These are phyloP conservation scores for Saguinus midas DNA, from an alignment of 2,113 vertebrate genomes.

Conservation along the genomic window DNA sequence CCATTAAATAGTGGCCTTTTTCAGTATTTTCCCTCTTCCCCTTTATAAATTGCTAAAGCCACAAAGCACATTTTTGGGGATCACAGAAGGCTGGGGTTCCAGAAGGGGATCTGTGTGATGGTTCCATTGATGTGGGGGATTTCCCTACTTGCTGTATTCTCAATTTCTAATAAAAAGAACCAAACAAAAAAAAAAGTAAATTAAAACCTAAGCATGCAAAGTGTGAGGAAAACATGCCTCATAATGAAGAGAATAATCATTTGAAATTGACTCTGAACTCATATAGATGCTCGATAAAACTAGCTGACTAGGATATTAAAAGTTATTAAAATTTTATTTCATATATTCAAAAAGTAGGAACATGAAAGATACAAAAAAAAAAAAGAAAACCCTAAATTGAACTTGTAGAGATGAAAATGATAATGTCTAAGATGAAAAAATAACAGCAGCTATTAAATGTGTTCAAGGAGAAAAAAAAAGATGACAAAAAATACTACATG, in stretches of 20 bases:
- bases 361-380: background rate
- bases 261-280: background rate
- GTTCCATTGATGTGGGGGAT: slow-evolving; percentile 80
- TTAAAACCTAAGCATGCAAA: background rate
- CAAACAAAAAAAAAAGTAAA: slow-evolving; percentile 68
- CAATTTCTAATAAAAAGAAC: slow-evolving; percentile 89
- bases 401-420: background rate
- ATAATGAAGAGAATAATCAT: background rate
- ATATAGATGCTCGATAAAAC: background rate
- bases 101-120: slow-evolving; percentile 70
- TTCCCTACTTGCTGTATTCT: slow-evolving; percentile 88
- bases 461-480: background rate
- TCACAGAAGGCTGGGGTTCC: slow-evolving; percentile 81
- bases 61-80: slow-evolving; percentile 87
- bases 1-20: slow-evolving; percentile 90
- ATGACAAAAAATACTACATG: background rate
- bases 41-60: slow-evolving; percentile 85
- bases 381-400: background rate
- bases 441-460: too few species aligned
- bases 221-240: background rate
- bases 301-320: background rate
- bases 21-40: slow-evolving; percentile 82
- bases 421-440: background rate
- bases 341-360: too few species aligned
- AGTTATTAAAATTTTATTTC: background rate